Evolutionary conservation across 2,888 invertebrate genomes (phyloP), one percentile per base, ranked within the genome.

Genomic region (Muschampia staudingeri): DNA sequence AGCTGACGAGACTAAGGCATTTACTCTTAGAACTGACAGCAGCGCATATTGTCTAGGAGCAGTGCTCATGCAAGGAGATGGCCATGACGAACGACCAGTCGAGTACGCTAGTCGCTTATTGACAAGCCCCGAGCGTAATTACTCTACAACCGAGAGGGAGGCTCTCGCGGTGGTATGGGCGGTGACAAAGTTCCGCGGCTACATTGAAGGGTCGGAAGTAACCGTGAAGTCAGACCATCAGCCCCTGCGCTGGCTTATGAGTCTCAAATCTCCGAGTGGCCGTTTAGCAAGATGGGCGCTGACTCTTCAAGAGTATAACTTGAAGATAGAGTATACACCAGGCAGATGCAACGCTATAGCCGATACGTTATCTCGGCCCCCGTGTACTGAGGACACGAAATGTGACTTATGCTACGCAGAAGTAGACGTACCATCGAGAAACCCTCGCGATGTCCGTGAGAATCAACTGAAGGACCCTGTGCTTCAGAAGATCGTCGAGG

Each of bases 211-310:
- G 34, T 37, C 19, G 3, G 48, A 37, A 52, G 77, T 77, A 5
- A 25, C 7, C 12, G 69, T 77, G 8, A 70, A 70, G 48, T 70
- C 77, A 11, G 77, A 77, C 25, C 77, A 77, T 48, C 76, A 76
- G 16, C 65, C 76, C 25, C 11, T 65, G 5, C 30, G 65, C 4
- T 76, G 76, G 76, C 11, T 76, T 65, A 76, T 76, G 76, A 67
- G 7, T 6, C 25, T 76, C 1, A 65, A 44, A 11, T 65, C 76
- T 25, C 76, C 76, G 1, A 76, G 65, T 2, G 76, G 76, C 4
- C 76, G 76, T 2, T 16, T 76, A 11, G 76, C 76, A 5, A 65
- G 76, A 19, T 76, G 76, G 76, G 76, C 76, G 8, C 44, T 76
- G 3, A 65, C 44, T 9, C 44, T 76, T 0, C 76, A 76, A 8